Base-by-base conservation (phyloP, 2,113 vertebrate genomes). In the Elgaria multicarinata region DNA sequence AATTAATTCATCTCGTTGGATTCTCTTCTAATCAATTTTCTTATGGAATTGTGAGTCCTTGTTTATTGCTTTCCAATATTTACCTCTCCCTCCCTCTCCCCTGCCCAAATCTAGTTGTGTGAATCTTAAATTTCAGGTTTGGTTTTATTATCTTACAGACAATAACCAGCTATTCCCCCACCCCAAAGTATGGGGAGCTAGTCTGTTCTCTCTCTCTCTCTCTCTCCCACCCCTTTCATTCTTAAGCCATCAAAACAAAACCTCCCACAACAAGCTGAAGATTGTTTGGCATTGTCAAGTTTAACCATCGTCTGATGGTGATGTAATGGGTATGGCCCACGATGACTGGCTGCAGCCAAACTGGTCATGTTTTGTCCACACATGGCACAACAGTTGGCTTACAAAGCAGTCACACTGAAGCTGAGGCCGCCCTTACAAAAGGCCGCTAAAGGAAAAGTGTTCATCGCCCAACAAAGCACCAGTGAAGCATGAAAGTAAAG, bases 311-410 rank as follows among this genome's bases (percentile, higher is more conserved):
- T 94, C 95, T 90, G 97, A 98, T 87, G 86, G 92, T 98, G 98
- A 98, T 97, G 98, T 97, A 93, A 98, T 4, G 0, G 62, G 1
- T 55, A 0, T 77, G 93, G 89, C 76, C 85, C 28, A 53, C 89
- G 10, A 91, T 96, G 97, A 98, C 97, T 98, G 98, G 98, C 97
- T 97, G 96, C 88, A 36, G 91, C 92, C 77, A 77, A 96, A 95
- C 98, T 95, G 98, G 95, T 97, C 97, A 98, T 97, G 95, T 96
- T 97, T 95, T 94, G 93, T 96, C 96, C 97, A 97, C 94, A 91
- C 96, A 94, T 93, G 94, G 94, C 92, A 86, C 20, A 90, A 95
- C 96, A 95, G 91, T 94, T 95, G 89, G 94, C 96, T 95, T 96
- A 94, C 93, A 91, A 91, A 94, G 92, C 89, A 97, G 96, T 96